A percentile compares a stretch with the other conserved stretches of the same genome.
Evolutionary conservation across 2,888 invertebrate species (phyloP).

Genomic region (Latrodectus hesperus): DNA sequence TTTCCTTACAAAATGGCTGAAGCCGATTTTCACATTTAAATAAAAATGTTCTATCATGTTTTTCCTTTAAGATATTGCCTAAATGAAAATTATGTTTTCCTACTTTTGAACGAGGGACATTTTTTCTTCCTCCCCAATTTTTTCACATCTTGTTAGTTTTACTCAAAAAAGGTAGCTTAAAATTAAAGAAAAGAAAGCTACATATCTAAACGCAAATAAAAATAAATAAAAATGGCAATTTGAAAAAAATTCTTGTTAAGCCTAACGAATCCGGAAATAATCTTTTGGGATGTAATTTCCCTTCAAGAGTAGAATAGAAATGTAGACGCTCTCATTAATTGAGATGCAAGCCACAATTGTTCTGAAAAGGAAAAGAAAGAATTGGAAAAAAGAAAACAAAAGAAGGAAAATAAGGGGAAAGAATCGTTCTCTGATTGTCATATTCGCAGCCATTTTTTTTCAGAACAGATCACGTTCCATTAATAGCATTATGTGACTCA

Average conservation of each 20-base stretch:
- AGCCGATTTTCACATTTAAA: no score
- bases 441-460: conserved; percentile 13
- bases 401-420: background rate
- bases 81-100: no score
- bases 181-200: background rate
- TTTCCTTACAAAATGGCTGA: no score
- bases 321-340: conserved; percentile 38
- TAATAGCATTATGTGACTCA: conserved; percentile 56
- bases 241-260: background rate
- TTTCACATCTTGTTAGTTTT: no score
- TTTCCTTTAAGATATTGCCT: no score
- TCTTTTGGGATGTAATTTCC: conserved; percentile 20
- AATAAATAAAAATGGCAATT: background rate
- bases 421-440: conserved; percentile 23
- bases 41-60: no score
- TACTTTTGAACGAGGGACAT: no score
- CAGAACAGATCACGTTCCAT: conserved; percentile 36
- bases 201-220: background rate
- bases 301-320: background rate
- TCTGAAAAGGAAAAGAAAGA: background rate
- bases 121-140: no score
- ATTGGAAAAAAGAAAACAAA: background rate
- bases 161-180: no score
- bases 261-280: conserved; percentile 36
- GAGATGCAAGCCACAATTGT: conserved; percentile 1